Conservation (phyloP, 2,888 invertebrate genomes). For the Nysson spinosus region DNA sequence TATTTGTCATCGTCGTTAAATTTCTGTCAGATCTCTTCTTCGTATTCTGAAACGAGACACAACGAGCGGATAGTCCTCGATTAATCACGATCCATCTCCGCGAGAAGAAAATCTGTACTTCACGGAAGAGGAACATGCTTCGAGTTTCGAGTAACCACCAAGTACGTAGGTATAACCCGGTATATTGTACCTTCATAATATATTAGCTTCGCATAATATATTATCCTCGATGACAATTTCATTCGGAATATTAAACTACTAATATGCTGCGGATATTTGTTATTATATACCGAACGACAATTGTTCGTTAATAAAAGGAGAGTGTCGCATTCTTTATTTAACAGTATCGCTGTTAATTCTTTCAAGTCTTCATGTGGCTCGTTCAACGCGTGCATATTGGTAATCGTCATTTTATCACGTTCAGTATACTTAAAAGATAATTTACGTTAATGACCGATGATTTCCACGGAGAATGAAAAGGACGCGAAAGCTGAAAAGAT, state of each 20-base stretch:
- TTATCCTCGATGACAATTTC: no score
- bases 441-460: neutral
- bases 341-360: no score
- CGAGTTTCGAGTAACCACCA: no score
- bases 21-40: constrained; percentile 26
- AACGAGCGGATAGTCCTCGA: constrained; percentile 13
- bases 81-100: constrained; percentile 23
- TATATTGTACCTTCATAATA: no score
- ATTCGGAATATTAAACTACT: no score
- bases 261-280: no score
- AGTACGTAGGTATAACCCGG: constrained; percentile 22
- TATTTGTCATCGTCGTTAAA: constrained; percentile 37
- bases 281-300: no score
- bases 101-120: constrained; percentile 15
- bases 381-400: neutral
- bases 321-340: no score
- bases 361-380: no score
- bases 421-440: neutral
- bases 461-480: neutral
- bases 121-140: neutral
- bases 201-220: no score
- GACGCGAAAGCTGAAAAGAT: neutral
- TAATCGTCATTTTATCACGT: neutral
- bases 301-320: no score
- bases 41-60: constrained; percentile 20